Percentiles rank a stretch among this genome's conserved stretches.
phyloP scores from a whole-genome alignment of 2,797 vertebrate genomes.

The Natrix natrix region DNA sequence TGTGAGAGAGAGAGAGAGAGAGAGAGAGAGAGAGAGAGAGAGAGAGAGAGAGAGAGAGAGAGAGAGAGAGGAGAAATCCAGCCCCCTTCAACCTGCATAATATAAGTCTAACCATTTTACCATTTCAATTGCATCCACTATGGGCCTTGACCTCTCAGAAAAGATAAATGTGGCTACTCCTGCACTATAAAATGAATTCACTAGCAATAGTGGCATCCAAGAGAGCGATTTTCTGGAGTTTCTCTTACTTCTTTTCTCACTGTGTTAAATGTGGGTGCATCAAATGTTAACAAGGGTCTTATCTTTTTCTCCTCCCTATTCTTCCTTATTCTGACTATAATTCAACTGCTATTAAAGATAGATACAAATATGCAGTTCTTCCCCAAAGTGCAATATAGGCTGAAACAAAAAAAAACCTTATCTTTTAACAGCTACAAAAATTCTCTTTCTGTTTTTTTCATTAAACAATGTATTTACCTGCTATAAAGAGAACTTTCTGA shows the following conservation, averaged over 20 bases:
- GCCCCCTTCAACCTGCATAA: neutral
- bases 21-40: too few relatives aligned
- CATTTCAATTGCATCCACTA: neutral
- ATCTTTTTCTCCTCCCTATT: neutral
- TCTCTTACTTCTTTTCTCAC: neutral
- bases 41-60: too few relatives aligned
- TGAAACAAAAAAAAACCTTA: neutral
- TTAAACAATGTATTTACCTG: slow-evolving; percentile 73
- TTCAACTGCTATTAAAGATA: neutral
- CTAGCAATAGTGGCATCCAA: neutral
- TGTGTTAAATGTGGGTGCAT: neutral
- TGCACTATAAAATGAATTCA: neutral
- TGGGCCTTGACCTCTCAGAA: neutral
- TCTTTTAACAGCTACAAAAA: neutral
- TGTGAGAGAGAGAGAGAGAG: too few relatives aligned
- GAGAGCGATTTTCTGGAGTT: neutral
- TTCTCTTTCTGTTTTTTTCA: neutral
- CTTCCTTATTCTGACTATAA: neutral
- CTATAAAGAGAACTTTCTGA: slow-evolving; percentile 88
- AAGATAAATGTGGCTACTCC: neutral
- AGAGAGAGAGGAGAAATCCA: neutral
- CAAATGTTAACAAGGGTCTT: neutral
- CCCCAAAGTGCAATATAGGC: neutral
- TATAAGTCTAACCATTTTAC: neutral
- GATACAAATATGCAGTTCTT: neutral